Conservation (phyloP, 1,140 invertebrate genomes). For the Microvelia longipes region DNA sequence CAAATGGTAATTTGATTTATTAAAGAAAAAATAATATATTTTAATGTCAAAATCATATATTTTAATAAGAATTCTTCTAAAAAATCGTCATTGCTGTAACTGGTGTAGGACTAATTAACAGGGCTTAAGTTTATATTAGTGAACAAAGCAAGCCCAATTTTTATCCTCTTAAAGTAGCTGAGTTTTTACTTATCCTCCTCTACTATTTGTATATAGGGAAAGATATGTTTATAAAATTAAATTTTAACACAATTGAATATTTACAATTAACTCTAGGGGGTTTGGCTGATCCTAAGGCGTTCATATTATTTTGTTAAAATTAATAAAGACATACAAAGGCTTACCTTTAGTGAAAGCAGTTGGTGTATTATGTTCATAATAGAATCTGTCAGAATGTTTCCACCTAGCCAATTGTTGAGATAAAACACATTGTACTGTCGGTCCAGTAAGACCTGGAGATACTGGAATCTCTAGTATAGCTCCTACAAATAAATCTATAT, state of each 20-base stretch:
- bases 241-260: not conserved
- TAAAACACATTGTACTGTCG: constrained; percentile 80
- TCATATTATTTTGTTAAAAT: not conserved
- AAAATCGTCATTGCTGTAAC: not conserved
- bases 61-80: not conserved
- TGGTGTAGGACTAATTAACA: not conserved
- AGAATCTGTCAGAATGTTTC: constrained; percentile 64
- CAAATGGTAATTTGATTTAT: not conserved
- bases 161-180: not conserved
- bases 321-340: not conserved
- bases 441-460: constrained; percentile 60
- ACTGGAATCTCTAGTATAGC: constrained; percentile 72
- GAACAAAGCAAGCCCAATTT: not conserved
- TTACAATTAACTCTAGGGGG: not conserved
- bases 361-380: constrained; percentile 57
- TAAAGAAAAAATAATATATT: too few species aligned
- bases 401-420: constrained; percentile 73
- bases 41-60: not conserved
- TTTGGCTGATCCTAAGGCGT: not conserved
- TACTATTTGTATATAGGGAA: not conserved
- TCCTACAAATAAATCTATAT: constrained; percentile 83
- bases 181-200: not conserved
- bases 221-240: not conserved
- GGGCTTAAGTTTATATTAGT: not conserved
- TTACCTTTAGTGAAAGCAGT: constrained; percentile 50